A percentile compares a stretch with the other conserved stretches of the same genome.
phyloP scores from a whole-genome alignment of 2,113 vertebrate species.

The Pardalotus punctatus region DNA sequence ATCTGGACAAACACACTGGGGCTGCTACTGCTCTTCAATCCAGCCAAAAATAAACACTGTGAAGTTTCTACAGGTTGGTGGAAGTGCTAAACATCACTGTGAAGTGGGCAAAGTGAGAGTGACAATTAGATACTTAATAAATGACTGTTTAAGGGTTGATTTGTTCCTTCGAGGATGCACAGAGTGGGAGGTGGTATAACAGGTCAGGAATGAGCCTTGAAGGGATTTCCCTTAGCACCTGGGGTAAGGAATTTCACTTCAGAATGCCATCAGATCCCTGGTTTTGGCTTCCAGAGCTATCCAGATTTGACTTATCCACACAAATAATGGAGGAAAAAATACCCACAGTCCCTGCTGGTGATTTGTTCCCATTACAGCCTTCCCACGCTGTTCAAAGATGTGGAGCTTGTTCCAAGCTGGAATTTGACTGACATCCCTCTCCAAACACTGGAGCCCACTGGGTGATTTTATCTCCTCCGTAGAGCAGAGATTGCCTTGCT shows the following conservation, averaged over 20 bases:
- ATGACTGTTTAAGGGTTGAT: background rate
- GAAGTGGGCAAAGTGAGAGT: conserved; percentile 1
- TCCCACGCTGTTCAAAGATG: background rate
- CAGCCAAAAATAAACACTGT: background rate
- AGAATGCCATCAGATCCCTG: background rate
- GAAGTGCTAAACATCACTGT: background rate
- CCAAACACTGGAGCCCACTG: background rate
- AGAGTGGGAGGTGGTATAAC: background rate
- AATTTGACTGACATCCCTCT: background rate
- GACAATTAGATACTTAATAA: conserved; percentile 5
- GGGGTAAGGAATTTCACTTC: background rate
- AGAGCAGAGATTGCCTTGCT: background rate
- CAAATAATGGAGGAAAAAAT: background rate
- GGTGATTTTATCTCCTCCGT: background rate
- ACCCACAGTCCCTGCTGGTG: background rate
- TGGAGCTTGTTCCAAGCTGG: background rate
- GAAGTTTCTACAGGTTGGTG: background rate
- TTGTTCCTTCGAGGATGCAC: background rate
- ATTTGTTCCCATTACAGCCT: background rate
- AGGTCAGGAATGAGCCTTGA: background rate
- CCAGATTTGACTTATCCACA: background rate
- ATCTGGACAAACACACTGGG: background rate
- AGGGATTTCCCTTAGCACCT: background rate
- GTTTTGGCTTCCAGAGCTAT: background rate
- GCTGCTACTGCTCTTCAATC: background rate